Conservation (phyloP, 2,113 vertebrate genomes). For the Crotalus tigris region DNA sequence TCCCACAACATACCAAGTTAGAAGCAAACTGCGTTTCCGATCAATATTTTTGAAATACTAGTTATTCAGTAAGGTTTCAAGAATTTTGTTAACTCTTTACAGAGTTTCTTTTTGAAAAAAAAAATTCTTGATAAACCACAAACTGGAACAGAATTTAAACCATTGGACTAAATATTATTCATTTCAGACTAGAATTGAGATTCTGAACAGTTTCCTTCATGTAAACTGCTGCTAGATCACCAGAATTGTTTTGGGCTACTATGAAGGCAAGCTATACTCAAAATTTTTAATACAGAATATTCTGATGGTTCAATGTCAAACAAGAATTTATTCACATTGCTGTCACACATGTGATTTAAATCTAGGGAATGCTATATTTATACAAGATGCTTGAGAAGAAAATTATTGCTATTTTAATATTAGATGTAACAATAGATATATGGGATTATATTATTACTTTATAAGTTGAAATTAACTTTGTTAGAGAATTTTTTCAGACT, state of each 20-base stretch:
- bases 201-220: neutral
- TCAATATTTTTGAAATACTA: neutral
- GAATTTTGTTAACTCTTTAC: neutral
- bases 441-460: neutral
- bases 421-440: neutral
- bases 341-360: neutral
- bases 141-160: neutral
- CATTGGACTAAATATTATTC: neutral
- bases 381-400: neutral
- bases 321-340: neutral
- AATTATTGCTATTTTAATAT: neutral
- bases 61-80: neutral
- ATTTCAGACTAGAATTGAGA: neutral
- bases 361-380: neutral
- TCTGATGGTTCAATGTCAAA: neutral
- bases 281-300: neutral
- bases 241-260: neutral
- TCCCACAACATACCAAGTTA: neutral
- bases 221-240: neutral
- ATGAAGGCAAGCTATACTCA: neutral
- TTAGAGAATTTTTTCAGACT: neutral
- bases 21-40: neutral
- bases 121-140: neutral
- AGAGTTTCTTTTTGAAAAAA: neutral
- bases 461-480: neutral